These are phyloP conservation scores for Falco concolor DNA, from an alignment of 2,797 vertebrate genomes.

Conservation along the genomic window DNA sequence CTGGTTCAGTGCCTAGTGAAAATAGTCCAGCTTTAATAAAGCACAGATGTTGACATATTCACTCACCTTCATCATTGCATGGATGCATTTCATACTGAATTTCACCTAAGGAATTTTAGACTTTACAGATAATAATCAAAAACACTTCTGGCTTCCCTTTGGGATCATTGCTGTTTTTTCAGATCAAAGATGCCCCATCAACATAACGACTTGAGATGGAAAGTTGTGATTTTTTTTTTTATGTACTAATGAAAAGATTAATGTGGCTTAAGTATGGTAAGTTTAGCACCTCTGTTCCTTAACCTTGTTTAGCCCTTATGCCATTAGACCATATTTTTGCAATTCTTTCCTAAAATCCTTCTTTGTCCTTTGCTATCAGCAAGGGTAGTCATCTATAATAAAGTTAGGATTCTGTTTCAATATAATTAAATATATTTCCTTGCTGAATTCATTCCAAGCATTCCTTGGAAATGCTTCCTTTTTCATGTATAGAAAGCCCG, in stretches of 20 bases:
- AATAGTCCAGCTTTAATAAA: slow-evolving; percentile 77
- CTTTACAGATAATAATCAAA: slow-evolving; percentile 82
- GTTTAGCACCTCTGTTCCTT: slow-evolving; percentile 36
- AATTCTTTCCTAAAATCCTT: slow-evolving; percentile 19
- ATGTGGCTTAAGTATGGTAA: slow-evolving; percentile 9
- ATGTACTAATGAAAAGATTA: slow-evolving; percentile 55
- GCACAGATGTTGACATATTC: slow-evolving; percentile 77
- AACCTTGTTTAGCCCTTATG: slow-evolving; percentile 19
- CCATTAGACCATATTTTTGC: slow-evolving; percentile 48
- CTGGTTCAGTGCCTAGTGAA: slow-evolving; percentile 76
- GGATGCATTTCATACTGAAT: slow-evolving; percentile 81
- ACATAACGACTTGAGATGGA: slow-evolving; percentile 51
- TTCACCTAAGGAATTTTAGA: slow-evolving; percentile 80
- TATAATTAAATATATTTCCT: slow-evolving; percentile 71
- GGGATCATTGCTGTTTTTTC: slow-evolving; percentile 73
- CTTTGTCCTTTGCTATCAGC: slow-evolving; percentile 27
- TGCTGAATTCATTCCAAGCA: slow-evolving; percentile 70
- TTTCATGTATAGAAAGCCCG: slow-evolving; percentile 49
- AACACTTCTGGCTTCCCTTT: slow-evolving; percentile 74
- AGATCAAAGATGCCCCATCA: slow-evolving; percentile 72
- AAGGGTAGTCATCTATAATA: slow-evolving; percentile 54
- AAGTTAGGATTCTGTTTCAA: slow-evolving; percentile 73
- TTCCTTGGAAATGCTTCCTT: slow-evolving; percentile 70
- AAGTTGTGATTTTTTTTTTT: slow-evolving; percentile 49
- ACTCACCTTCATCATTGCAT: slow-evolving; percentile 74